Percentiles rank a stretch among this genome's conserved stretches.
These are phyloP conservation scores for Lasioglossum malachurum DNA, from an alignment of 2,888 invertebrate genomes.

Conservation along the genomic window DNA sequence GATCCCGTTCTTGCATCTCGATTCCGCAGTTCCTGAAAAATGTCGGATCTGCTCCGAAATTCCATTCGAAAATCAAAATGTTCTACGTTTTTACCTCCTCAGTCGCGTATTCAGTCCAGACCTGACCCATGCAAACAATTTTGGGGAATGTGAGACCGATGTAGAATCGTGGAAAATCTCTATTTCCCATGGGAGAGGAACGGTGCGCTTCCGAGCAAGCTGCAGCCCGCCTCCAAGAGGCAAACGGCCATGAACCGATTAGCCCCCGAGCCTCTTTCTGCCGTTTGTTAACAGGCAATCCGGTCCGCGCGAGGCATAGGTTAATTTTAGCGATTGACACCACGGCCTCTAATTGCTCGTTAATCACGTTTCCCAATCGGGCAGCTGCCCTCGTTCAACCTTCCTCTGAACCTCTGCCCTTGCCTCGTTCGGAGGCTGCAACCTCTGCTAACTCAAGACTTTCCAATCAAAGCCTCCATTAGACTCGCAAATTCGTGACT, in stretches of 20 bases:
- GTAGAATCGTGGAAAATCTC: neutral
- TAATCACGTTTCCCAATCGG: conserved; percentile 50
- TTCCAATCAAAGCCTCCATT: neutral
- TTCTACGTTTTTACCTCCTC: too few relatives aligned
- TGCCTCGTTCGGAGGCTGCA: neutral
- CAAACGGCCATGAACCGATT: conserved; percentile 63
- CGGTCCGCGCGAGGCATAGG: conserved; percentile 25
- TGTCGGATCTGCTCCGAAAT: too few relatives aligned
- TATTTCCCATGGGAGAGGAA: neutral
- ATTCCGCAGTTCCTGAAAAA: neutral
- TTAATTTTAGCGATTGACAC: conserved; percentile 58
- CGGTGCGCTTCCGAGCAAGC: conserved; percentile 39
- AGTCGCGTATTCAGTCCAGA: too few relatives aligned
- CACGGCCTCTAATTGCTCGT: conserved; percentile 49
- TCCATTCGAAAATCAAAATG: too few relatives aligned
- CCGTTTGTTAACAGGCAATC: conserved; percentile 44
- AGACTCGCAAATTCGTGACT: neutral
- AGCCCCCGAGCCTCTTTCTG: conserved; percentile 39
- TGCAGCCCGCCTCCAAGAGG: conserved; percentile 10
- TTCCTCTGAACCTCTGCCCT: conserved; percentile 8
- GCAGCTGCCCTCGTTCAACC: neutral
- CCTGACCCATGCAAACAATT: too few relatives aligned
- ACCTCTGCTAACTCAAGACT: neutral
- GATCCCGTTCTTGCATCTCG: neutral
- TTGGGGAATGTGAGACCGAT: neutral